Evolutionary conservation across 2,113 vertebrate genomes (phyloP).

Genomic region (Boleophthalmus pectinirostris): DNA sequence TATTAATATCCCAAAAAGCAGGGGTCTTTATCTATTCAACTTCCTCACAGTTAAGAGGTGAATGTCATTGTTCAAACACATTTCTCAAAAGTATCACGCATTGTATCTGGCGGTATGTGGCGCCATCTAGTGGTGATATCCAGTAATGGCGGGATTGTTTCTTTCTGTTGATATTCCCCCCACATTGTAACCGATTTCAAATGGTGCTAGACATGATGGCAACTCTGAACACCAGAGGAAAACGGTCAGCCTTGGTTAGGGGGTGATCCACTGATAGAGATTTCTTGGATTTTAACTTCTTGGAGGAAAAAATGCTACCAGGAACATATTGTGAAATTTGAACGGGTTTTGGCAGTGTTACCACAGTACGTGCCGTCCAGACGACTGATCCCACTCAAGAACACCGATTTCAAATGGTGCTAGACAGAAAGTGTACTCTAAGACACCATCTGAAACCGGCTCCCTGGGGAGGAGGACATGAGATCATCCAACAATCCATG

Average conservation of each 20-base stretch:
- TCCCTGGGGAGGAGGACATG: slow-evolving; percentile 87
- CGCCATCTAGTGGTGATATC: slow-evolving; percentile 48
- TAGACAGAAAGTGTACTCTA: slow-evolving; percentile 95
- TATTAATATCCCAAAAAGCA: slow-evolving; percentile 1
- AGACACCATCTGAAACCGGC: slow-evolving; percentile 98
- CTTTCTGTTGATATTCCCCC: slow-evolving; percentile 79
- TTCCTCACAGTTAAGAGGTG: neutral
- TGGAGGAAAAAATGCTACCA: neutral
- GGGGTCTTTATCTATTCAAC: neutral
- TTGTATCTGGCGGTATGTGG: neutral
- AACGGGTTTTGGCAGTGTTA: neutral
- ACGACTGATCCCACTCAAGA: slow-evolving; percentile 90
- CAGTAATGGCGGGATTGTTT: neutral
- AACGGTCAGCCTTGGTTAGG: slow-evolving; percentile 95
- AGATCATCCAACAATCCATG: neutral
- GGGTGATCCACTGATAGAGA: slow-evolving; percentile 37
- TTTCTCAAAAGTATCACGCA: neutral
- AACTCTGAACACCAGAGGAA: slow-evolving; percentile 99
- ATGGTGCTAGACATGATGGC: slow-evolving; percentile 93
- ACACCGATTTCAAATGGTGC: slow-evolving; percentile 99
- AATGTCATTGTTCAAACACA: neutral
- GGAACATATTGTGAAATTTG: neutral
- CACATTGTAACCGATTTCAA: slow-evolving; percentile 99
- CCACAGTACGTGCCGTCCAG: slow-evolving; percentile 18
- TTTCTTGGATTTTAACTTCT: no score